Evolutionary conservation across 2,113 vertebrate genomes (phyloP).

Genomic region (Narcine bancroftii): DNA sequence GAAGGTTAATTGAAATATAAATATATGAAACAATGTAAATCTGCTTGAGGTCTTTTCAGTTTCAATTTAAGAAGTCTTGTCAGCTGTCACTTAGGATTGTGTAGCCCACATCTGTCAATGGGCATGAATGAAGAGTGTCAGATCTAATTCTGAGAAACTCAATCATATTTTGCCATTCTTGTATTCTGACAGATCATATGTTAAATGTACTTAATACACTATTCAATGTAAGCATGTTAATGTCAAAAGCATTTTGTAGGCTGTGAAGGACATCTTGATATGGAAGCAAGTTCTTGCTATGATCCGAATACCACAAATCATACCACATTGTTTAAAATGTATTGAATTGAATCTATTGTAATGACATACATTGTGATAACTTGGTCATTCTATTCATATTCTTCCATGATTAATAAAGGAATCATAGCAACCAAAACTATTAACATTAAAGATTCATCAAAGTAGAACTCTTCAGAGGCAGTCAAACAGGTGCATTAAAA

Average conservation of each 20-base stretch:
- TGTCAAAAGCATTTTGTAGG: neutral
- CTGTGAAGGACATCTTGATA: neutral
- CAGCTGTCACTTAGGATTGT: constrained; percentile 53
- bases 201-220: neutral
- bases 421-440: neutral
- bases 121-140: constrained; percentile 41
- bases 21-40: constrained; percentile 47
- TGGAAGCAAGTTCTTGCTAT: neutral
- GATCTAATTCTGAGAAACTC: neutral
- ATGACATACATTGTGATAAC: neutral
- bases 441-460: neutral
- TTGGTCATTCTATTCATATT: neutral
- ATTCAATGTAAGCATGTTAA: neutral
- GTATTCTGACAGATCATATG: neutral
- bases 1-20: constrained; percentile 59
- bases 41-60: constrained; percentile 53
- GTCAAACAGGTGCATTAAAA: neutral
- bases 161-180: neutral
- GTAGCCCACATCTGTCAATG: constrained; percentile 61
- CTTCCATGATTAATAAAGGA: neutral
- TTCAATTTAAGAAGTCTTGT: constrained; percentile 53
- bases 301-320: neutral
- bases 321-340: neutral
- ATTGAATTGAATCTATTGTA: neutral
- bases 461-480: neutral